Conservation (phyloP, 2,888 invertebrate species). For the Scaptomyza polygonia region DNA sequence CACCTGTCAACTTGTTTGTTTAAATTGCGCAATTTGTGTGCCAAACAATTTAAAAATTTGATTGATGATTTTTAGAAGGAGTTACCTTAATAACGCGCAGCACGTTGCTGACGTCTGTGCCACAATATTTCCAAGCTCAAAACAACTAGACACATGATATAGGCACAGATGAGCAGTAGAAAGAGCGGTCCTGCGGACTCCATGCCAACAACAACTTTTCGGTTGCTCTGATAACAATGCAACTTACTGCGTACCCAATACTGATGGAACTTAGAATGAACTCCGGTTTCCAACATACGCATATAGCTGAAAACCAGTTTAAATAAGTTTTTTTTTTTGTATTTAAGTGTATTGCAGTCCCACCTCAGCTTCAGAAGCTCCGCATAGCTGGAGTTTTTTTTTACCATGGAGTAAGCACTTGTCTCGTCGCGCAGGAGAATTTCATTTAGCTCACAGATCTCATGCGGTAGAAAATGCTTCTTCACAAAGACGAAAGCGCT, state of each 20-base stretch:
- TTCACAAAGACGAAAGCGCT: slow-evolving; percentile 71
- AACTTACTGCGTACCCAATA: slow-evolving; percentile 77
- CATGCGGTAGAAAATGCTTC: slow-evolving; percentile 75
- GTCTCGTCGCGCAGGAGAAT: slow-evolving; percentile 73
- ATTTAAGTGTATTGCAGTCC: not conserved
- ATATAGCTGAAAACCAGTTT: slow-evolving; percentile 52
- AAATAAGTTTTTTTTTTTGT: not conserved
- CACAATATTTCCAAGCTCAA: slow-evolving; percentile 72
- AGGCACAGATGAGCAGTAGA: slow-evolving; percentile 67
- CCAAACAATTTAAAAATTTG: slow-evolving; percentile 9
- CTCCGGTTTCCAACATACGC: slow-evolving; percentile 79
- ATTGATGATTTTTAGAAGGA: slow-evolving; percentile 22
- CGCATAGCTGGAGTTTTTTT: slow-evolving; percentile 75
- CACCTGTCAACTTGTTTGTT: slow-evolving; percentile 60
- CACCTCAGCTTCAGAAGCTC: slow-evolving; percentile 71
- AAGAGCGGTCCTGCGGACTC: slow-evolving; percentile 82
- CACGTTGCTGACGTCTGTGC: slow-evolving; percentile 34
- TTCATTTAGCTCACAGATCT: slow-evolving; percentile 83
- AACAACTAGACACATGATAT: slow-evolving; percentile 62
- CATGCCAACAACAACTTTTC: slow-evolving; percentile 77
- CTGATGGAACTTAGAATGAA: slow-evolving; percentile 67
- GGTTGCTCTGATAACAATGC: slow-evolving; percentile 73
- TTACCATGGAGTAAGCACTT: slow-evolving; percentile 48
- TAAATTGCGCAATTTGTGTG: slow-evolving; percentile 49
- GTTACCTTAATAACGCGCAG: slow-evolving; percentile 36